Conservation (phyloP, 2,888 invertebrate genomes). For the Parnassius glacialis region DNA sequence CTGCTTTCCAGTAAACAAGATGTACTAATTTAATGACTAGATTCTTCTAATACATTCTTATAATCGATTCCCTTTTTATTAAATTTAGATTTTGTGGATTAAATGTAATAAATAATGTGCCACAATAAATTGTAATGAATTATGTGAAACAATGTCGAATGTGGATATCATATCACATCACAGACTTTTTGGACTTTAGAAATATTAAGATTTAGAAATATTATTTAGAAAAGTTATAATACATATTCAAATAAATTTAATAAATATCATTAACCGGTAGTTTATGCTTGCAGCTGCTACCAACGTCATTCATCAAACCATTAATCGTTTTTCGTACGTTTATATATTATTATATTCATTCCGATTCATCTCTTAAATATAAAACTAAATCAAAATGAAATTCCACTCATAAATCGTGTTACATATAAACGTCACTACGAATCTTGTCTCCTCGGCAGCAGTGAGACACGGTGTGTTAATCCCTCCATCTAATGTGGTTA, state of each 20-base stretch:
- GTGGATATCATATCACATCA: too few relatives aligned
- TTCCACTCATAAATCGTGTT: conserved; percentile 15
- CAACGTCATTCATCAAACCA: conserved; percentile 15
- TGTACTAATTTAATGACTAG: too few relatives aligned
- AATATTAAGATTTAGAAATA: too few relatives aligned
- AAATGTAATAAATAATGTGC: too few relatives aligned
- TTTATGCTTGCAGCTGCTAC: conserved; percentile 10
- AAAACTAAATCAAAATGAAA: conserved; percentile 14
- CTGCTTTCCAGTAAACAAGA: too few relatives aligned
- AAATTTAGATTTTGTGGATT: too few relatives aligned
- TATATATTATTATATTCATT: conserved; percentile 1
- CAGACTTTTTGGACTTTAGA: too few relatives aligned
- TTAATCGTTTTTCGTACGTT: conserved; percentile 15
- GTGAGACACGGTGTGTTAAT: background rate
- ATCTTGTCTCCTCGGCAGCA: background rate
- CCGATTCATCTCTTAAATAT: conserved; percentile 10
- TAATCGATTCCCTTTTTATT: too few relatives aligned
- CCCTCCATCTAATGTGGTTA: background rate
- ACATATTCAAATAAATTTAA: background rate
- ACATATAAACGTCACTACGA: background rate
- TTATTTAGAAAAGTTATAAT: too few relatives aligned
- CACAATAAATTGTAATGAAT: too few relatives aligned
- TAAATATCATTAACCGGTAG: conserved; percentile 10
- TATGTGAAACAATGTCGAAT: too few relatives aligned
- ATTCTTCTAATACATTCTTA: too few relatives aligned